Base-by-base conservation (phyloP, 1,140 invertebrate species). In the Drosophila micromelanica region DNA sequence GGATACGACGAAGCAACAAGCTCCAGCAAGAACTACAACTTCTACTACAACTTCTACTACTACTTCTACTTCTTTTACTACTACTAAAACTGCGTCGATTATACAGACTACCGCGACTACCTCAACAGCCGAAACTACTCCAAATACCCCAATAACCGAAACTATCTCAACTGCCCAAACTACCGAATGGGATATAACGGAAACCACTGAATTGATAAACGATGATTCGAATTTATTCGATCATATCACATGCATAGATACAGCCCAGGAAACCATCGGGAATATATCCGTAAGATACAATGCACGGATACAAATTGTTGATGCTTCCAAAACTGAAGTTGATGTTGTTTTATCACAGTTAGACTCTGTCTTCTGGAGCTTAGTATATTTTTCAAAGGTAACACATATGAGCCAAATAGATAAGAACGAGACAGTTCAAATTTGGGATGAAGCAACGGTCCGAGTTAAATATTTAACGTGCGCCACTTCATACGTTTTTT, bases 341-440 rank as follows among this genome's bases (percentile, higher is more conserved):
- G 13, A 48, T 2, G 13, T 80, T 4, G 9, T 11, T 6, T n/a
- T 80, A 12, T 55, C 57, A 1, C 42, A 80, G 3, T 4, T 67
- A 2, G 7, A n/a, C 2, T 8, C n/a, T 3, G 5, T 42, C 0
- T 15, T 37, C 11, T 49, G 62, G 73, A 35, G 20, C 3, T 23
- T 84, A 1, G 32, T 76, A 8, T 84, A 79, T 43, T 82, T 76
- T 11, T 37, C 48, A 0, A 3, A 62, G 15, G 15, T 46, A 6
- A 46, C 27, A 5, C 1, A 5, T 3, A 20, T 13, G 3, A 32
- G 13, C 23, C 42, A 23, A 30, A 11, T 60, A 0, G 17, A 45
- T 7, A 51, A 20, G 6, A 32, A 15, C 3, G 38, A 49, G 2
- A 0, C 9, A 32, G 1, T 23, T 42, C 7, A 9, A 3, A 23